Base-by-base conservation (phyloP, 1,140 invertebrate genomes). In the Chlorops oryzae region DNA sequence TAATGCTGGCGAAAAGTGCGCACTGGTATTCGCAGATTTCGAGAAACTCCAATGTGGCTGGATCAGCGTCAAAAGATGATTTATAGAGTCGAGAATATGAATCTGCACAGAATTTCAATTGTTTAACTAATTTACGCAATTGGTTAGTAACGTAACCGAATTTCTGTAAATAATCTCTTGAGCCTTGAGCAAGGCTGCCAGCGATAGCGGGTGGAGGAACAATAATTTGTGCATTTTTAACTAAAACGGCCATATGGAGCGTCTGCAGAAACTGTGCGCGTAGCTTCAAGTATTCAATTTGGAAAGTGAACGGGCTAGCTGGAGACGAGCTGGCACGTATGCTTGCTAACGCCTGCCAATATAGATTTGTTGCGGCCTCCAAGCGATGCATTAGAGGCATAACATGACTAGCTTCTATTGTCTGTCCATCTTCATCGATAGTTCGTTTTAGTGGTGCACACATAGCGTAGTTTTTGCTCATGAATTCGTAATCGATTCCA, bases 171-270 rank as follows among this genome's bases (percentile, higher is more conserved):
- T 92, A 88, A 62, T 93, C 90, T 47, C 88, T 78, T 7, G 83
- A 87, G 15, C 79, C 81, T 47, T 83, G 76, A 1, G 89, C 90
- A 39, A 92, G 80, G 9, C 88, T 83, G 2, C 84, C 80, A 1
- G 92, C 90, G 52, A 96, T 93, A 3, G 92, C 92, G 3, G 93
- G 91, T 23, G 92, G 92, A 20, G 92, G 92, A 41, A 91, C 88
- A 49, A 92, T 91, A 59, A 88, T 88, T 22, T 95, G 78, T 34
- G 88, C 86, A 62, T 85, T 81, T 61, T 88, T 90, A 0, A 87
- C 83, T 25, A 85, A 81, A 18, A 90, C 75, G 6, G 94, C 75
- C 57, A 88, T 81, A 1, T 82, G 77, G 24, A 92, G 77, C 15
- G 84, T 82, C 52, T 88, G 83, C 13, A 96, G 74, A 59, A 90